These are phyloP conservation scores for Epizoanthus fatuus DNA, from an alignment of 92 coral and sea anemone species.

Conservation along the genomic window DNA sequence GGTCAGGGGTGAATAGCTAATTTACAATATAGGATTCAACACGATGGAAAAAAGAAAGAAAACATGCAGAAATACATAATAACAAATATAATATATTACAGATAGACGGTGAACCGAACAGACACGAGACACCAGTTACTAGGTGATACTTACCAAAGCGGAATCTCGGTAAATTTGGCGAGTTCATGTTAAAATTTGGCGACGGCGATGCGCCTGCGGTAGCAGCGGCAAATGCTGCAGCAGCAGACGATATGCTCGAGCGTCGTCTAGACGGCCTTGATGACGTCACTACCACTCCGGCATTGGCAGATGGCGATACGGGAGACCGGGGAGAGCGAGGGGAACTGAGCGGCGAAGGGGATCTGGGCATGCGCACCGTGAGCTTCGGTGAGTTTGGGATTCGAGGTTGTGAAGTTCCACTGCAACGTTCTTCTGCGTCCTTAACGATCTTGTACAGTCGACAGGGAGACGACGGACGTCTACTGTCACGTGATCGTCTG, in stretches of 20 bases:
- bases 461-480: constrained; percentile 84
- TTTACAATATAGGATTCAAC: too few species aligned
- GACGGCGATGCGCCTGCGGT: constrained; percentile 99
- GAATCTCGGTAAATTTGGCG: constrained; percentile 82
- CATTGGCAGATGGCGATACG: constrained; percentile 73
- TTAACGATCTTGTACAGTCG: constrained; percentile 79
- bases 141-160: constrained; percentile 8
- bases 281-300: constrained; percentile 99
- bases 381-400: constrained; percentile 75
- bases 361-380: constrained; percentile 44
- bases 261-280: constrained; percentile 93
- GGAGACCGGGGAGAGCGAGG: constrained; percentile 92
- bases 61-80: too few species aligned
- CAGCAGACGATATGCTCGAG: constrained; percentile 97
- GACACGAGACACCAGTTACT: neutral
- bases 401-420: constrained; percentile 70
- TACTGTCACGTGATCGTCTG: constrained; percentile 39
- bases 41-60: too few species aligned
- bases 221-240: constrained; percentile 99
- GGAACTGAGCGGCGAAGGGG: constrained; percentile 80
- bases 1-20: too few species aligned
- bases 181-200: constrained; percentile 54
- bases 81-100: too few species aligned
- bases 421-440: constrained; percentile 82
- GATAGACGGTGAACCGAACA: neutral